Evolutionary conservation across 2,797 vertebrate species (phyloP).

Genomic region (Lithobates pipiens): DNA sequence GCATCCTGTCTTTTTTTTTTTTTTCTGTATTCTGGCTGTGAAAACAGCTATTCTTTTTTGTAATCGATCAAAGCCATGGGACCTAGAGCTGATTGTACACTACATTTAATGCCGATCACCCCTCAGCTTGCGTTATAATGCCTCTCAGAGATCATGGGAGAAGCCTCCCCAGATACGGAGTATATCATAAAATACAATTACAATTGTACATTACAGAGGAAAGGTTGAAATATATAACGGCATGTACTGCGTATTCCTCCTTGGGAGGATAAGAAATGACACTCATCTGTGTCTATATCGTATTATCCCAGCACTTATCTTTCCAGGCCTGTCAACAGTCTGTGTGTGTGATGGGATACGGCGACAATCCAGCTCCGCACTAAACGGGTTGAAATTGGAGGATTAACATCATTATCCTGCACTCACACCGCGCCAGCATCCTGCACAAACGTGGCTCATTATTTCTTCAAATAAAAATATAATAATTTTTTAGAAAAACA

Average conservation of each 20-base stretch:
- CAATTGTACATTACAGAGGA: constrained; percentile 35
- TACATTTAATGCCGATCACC: constrained; percentile 28
- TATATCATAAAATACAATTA: constrained; percentile 55
- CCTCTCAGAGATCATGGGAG: constrained; percentile 17
- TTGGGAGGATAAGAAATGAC: constrained; percentile 28
- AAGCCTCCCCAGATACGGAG: constrained; percentile 25
- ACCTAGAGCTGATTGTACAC: not conserved
- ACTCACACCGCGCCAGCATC: not conserved
- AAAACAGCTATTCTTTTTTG: not conserved
- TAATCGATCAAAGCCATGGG: constrained; percentile 13
- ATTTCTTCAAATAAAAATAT: constrained; percentile 30
- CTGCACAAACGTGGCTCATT: constrained; percentile 11
- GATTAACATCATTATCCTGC: constrained; percentile 34
- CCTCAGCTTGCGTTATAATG: not conserved
- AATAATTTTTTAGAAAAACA: not conserved
- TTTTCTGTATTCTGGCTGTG: not conserved
- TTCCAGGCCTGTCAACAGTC: constrained; percentile 30
- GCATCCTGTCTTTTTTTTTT: not conserved
- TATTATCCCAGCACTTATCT: constrained; percentile 44
- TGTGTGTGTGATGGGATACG: constrained; percentile 40
- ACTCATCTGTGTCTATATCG: constrained; percentile 42
- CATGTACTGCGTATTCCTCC: constrained; percentile 24
- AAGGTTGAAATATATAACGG: constrained; percentile 35
- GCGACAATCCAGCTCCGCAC: constrained; percentile 14
- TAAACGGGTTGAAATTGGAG: constrained; percentile 31